A percentile compares a stretch with the other conserved stretches of the same genome.
Conservation (phyloP, 2,797 vertebrate species). For the Chelonia mydas region DNA sequence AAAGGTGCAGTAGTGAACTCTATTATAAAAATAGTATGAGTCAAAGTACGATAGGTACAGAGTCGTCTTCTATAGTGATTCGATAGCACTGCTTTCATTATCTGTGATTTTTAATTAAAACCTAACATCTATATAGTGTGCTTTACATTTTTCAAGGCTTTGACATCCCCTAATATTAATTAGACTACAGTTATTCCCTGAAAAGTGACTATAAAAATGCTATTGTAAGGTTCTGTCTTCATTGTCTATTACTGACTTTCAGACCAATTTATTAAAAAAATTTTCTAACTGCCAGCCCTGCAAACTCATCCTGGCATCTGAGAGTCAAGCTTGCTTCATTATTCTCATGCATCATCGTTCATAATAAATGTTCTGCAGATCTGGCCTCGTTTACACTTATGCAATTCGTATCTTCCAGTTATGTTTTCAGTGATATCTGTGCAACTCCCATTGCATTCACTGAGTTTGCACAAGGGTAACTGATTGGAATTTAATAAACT, state of each 20-base stretch:
- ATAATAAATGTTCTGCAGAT: neutral
- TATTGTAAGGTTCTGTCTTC: neutral
- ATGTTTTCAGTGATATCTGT: neutral
- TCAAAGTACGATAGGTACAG: neutral
- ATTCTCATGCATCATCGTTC: accelerated
- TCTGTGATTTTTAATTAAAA: neutral
- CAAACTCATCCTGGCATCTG: neutral
- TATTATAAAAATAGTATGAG: neutral
- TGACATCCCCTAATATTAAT: neutral
- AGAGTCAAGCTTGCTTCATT: neutral
- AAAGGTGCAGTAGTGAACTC: neutral
- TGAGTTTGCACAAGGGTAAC: neutral
- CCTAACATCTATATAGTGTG: neutral
- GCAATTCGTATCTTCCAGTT: neutral
- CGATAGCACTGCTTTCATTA: neutral
- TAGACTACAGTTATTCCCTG: neutral
- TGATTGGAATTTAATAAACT: neutral
- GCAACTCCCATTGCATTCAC: neutral
- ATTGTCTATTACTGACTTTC: neutral
- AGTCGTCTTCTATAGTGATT: neutral
- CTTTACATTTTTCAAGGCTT: neutral
- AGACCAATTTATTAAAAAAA: neutral
- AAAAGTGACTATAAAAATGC: neutral
- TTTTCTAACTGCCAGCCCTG: neutral
- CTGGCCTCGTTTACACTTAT: neutral